Percentiles rank a stretch among this genome's conserved stretches.
phyloP scores from a whole-genome alignment of 2,113 vertebrate species.

The Apaloderma vittatum region DNA sequence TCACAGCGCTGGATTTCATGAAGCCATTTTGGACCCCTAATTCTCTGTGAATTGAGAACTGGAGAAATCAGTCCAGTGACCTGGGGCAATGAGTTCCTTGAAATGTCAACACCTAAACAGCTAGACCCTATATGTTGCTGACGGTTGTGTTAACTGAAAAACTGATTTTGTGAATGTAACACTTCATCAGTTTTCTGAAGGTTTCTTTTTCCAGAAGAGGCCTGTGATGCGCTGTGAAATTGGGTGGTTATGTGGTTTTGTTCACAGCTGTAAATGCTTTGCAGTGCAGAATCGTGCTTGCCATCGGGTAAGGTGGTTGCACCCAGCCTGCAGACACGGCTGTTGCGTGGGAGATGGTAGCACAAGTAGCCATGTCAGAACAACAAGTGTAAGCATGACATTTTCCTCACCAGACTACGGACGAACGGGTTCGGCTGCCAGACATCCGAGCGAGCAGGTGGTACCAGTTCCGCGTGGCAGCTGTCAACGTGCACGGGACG shows the following conservation, averaged over 20 bases:
- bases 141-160: neutral
- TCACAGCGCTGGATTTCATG: neutral
- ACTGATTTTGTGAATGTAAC: neutral
- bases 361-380: accelerated
- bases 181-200: neutral
- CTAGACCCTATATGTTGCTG: neutral
- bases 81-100: neutral
- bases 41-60: neutral
- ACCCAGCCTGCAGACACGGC: neutral
- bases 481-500: conserved; percentile 93
- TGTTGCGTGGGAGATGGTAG: neutral
- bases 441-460: conserved; percentile 91
- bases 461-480: conserved; percentile 98
- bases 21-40: neutral
- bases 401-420: conserved; percentile 87
- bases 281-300: neutral
- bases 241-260: neutral
- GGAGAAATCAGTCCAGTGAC: neutral
- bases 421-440: conserved; percentile 85
- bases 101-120: neutral
- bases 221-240: neutral
- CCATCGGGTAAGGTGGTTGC: neutral
- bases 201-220: neutral
- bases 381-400: neutral
- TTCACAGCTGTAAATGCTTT: neutral